Percentiles rank a stretch among this genome's conserved stretches.
These are phyloP conservation scores for Antrozous pallidus DNA, from an alignment of 2,797 vertebrate genomes.

Conservation along the genomic window DNA sequence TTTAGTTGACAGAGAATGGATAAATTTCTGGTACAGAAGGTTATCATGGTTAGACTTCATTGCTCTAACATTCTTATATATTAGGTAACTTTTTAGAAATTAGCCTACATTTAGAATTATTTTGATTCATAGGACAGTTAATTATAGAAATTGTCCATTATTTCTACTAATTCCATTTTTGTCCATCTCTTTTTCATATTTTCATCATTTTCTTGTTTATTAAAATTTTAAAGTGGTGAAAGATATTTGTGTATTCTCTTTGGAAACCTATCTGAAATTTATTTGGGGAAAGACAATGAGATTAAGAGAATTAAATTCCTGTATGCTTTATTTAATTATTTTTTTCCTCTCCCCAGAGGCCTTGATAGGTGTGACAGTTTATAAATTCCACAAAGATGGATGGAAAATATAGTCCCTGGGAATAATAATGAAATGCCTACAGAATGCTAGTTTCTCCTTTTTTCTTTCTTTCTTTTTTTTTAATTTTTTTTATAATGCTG, in stretches of 20 bases:
- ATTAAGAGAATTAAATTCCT: constrained; percentile 28
- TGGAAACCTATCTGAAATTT: not conserved
- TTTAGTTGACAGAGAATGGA: not conserved
- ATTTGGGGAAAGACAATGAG: constrained; percentile 1
- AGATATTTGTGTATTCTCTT: constrained; percentile 36
- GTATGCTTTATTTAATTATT: not conserved
- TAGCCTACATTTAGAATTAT: not conserved
- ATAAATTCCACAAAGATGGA: not conserved
- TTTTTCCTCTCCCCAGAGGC: not conserved
- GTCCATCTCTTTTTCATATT: constrained; percentile 5
- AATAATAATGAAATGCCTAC: not conserved
- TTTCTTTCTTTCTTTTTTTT: not conserved
- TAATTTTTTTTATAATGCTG: not conserved
- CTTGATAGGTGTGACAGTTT: not conserved
- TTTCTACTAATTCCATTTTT: not conserved
- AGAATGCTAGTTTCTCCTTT: not conserved
- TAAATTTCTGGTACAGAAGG: not conserved
- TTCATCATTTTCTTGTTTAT: constrained; percentile 10
- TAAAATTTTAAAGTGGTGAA: constrained; percentile 23
- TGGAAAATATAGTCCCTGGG: not conserved
- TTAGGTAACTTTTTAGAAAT: constrained; percentile 40
- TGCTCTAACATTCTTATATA: constrained; percentile 1
- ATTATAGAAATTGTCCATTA: not conserved
- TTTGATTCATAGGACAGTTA: constrained; percentile 32
- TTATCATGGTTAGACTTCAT: constrained; percentile 26